Evolutionary conservation across 2,113 vertebrate genomes (phyloP).

Genomic region (Lophura nycthemera): DNA sequence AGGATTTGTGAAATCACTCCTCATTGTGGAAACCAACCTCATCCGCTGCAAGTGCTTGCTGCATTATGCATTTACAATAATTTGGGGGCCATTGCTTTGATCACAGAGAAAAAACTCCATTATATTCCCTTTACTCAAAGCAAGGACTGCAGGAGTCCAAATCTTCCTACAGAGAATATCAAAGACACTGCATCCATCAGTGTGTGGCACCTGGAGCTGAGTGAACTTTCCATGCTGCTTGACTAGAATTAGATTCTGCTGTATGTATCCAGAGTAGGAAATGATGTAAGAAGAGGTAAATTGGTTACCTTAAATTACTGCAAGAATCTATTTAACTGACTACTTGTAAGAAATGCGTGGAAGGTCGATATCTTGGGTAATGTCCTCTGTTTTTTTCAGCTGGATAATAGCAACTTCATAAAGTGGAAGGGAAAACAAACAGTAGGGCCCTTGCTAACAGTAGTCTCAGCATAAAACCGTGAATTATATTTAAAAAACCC

Average conservation of each 20-base stretch:
- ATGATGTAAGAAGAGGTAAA: not conserved
- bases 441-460: not conserved
- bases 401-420: not conserved
- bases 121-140: not conserved
- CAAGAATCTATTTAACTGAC: not conserved
- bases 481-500: not conserved
- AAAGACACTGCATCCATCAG: not conserved
- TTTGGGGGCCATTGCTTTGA: not conserved
- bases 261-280: not conserved
- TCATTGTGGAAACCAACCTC: not conserved
- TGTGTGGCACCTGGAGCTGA: no score
- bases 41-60: not conserved
- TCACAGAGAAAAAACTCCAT: not conserved
- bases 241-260: not conserved
- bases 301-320: not conserved
- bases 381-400: not conserved
- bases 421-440: not conserved
- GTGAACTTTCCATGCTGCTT: not conserved
- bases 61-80: not conserved
- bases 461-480: not conserved
- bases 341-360: not conserved
- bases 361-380: not conserved
- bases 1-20: not conserved
- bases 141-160: fast-evolving
- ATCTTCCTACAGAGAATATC: not conserved